Percentiles rank a stretch among this genome's conserved stretches.
Evolutionary conservation across 2,888 invertebrate species (phyloP).

Genomic region (Oscheius sp.): DNA sequence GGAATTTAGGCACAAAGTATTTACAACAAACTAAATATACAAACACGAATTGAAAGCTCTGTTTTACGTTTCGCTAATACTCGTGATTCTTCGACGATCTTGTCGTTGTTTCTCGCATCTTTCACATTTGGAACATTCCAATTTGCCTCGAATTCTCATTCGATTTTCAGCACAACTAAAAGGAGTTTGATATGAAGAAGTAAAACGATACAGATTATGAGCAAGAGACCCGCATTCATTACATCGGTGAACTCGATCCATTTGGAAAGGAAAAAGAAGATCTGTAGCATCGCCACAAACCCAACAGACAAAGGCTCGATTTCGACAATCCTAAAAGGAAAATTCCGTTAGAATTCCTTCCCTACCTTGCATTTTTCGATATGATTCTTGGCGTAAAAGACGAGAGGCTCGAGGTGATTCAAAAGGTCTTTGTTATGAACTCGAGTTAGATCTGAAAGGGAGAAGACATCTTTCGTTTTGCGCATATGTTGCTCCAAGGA

Average conservation of each 20-base stretch:
- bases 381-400: conserved; percentile 36
- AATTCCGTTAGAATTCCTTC: background rate
- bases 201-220: conserved; percentile 33
- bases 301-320: conserved; percentile 29
- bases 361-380: conserved; percentile 33
- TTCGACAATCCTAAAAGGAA: conserved; percentile 9
- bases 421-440: conserved; percentile 59
- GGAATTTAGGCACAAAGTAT: background rate
- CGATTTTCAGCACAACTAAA: conserved; percentile 12
- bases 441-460: conserved; percentile 60
- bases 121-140: conserved; percentile 18
- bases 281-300: conserved; percentile 33
- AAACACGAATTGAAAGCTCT: too few species aligned
- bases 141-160: background rate
- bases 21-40: conserved; percentile 15
- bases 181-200: background rate
- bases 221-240: conserved; percentile 53
- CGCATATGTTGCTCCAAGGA: conserved; percentile 59
- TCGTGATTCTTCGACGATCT: conserved; percentile 10
- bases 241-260: conserved; percentile 48
- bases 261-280: conserved; percentile 36
- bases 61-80: background rate
- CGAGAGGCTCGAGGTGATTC: conserved; percentile 53
- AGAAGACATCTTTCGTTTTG: conserved; percentile 58
- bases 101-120: conserved; percentile 18